A percentile compares a stretch with the other conserved stretches of the same genome.
These are phyloP conservation scores for Myoxocephalus aenaeus DNA, from an alignment of 2,797 vertebrate species.

Conservation along the genomic window DNA sequence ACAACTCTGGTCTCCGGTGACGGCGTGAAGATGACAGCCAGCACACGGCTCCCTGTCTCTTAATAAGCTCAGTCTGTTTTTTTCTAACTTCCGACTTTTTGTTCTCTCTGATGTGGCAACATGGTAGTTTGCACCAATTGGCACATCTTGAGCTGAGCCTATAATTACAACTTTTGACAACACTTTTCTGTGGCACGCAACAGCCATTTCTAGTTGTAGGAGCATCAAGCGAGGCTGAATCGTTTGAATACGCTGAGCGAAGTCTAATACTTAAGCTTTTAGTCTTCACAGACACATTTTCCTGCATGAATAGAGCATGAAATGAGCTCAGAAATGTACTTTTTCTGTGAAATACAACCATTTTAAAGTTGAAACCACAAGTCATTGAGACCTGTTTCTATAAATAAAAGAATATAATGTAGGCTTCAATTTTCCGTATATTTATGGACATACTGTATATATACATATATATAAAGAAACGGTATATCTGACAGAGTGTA, in stretches of 20 bases:
- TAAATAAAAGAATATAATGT: neutral
- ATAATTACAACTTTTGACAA: slow-evolving; percentile 77
- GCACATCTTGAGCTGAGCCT: slow-evolving; percentile 74
- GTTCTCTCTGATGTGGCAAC: slow-evolving; percentile 77
- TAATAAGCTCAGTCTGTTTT: slow-evolving; percentile 57
- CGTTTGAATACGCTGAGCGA: slow-evolving; percentile 36
- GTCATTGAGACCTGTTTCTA: neutral
- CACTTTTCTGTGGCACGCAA: slow-evolving; percentile 75
- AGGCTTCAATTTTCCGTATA: neutral
- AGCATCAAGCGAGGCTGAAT: slow-evolving; percentile 55
- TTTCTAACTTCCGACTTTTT: slow-evolving; percentile 72
- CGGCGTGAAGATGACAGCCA: slow-evolving; percentile 68
- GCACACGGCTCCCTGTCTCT: slow-evolving; percentile 69
- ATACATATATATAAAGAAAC: neutral
- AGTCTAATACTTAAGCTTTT: slow-evolving; percentile 48
- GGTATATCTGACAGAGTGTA: neutral
- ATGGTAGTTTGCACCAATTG: slow-evolving; percentile 75
- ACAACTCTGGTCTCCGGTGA: slow-evolving; percentile 33
- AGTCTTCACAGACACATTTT: slow-evolving; percentile 40
- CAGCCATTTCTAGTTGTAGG: slow-evolving; percentile 52
- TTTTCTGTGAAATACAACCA: neutral
- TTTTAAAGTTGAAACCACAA: slow-evolving; percentile 26
- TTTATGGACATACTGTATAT: neutral
- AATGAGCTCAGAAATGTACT: slow-evolving; percentile 9
- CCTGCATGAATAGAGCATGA: slow-evolving; percentile 37